phyloP scores from a whole-genome alignment of 2,888 invertebrate species.

The Melipona beecheii region DNA sequence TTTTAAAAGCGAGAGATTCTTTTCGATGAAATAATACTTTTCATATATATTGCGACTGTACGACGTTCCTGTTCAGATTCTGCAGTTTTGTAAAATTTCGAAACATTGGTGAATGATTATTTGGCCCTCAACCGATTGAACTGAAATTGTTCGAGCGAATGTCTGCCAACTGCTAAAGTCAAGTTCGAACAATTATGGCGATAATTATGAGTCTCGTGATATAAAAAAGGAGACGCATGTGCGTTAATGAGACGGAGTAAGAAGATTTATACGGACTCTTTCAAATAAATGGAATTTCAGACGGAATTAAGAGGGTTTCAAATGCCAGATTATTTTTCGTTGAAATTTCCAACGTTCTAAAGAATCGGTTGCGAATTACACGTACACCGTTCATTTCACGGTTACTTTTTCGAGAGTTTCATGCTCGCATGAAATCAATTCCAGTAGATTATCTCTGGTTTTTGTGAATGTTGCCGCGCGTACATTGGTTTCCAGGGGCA shows the following conservation, averaged over 20 bases:
- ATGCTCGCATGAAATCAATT: slow-evolving; percentile 32
- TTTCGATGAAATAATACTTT: too few species aligned
- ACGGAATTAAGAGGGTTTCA: background rate
- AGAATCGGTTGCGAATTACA: background rate
- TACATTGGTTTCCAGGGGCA: background rate
- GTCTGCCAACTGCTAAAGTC: background rate
- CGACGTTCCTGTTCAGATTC: too few species aligned
- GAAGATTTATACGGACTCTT: background rate
- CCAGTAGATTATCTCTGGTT: slow-evolving; percentile 9
- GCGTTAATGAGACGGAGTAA: too few species aligned
- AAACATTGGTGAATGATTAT: too few species aligned
- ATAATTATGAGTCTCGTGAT: background rate
- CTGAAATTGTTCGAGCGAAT: background rate
- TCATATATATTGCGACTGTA: too few species aligned
- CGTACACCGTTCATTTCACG: background rate
- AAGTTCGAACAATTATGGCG: background rate
- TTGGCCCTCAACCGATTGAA: background rate
- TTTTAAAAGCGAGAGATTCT: too few species aligned
- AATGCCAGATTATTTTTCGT: background rate
- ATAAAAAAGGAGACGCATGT: background rate
- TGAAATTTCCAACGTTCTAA: background rate
- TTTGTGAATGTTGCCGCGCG: slow-evolving; percentile 21
- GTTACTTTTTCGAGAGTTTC: slow-evolving; percentile 9
- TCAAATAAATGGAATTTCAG: background rate
- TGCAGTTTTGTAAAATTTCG: too few species aligned